Conservation (phyloP, 2,113 vertebrate species). For the Epinephelus fuscoguttatus region DNA sequence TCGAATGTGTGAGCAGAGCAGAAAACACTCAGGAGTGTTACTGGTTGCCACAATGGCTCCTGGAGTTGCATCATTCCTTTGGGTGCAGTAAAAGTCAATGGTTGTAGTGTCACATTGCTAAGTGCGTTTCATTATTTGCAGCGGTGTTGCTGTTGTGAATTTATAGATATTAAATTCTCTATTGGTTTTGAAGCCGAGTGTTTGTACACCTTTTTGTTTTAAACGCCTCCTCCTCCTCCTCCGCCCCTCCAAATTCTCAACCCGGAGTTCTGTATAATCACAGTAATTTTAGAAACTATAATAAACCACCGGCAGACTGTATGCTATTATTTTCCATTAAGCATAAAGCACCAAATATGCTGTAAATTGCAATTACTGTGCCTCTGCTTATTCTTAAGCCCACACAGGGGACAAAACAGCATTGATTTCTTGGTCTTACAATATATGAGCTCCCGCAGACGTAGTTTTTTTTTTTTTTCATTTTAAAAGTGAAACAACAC, state of each 20-base stretch:
- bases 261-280: constrained; percentile 40
- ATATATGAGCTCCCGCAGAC: constrained; percentile 21
- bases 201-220: constrained; percentile 14
- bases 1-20: constrained; percentile 6
- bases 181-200: not conserved
- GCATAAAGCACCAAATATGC: constrained; percentile 46
- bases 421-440: constrained; percentile 50
- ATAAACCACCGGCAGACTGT: constrained; percentile 32
- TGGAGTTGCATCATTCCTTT: not conserved
- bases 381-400: constrained; percentile 27
- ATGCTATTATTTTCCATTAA: constrained; percentile 48
- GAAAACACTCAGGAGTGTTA: not conserved
- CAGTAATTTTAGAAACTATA: constrained; percentile 44
- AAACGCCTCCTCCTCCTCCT: not conserved
- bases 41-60: not conserved
- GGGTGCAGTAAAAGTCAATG: not conserved
- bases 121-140: not conserved
- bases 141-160: not conserved
- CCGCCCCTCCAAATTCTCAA: constrained; percentile 1
- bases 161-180: constrained; percentile 17
- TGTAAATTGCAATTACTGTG: constrained; percentile 31
- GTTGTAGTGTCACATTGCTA: not conserved
- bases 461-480: constrained; percentile 6
- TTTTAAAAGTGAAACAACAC: constrained; percentile 7
- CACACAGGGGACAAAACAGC: constrained; percentile 37